Base-by-base conservation (phyloP, 2,113 vertebrate species). In the Oenanthe melanoleuca region DNA sequence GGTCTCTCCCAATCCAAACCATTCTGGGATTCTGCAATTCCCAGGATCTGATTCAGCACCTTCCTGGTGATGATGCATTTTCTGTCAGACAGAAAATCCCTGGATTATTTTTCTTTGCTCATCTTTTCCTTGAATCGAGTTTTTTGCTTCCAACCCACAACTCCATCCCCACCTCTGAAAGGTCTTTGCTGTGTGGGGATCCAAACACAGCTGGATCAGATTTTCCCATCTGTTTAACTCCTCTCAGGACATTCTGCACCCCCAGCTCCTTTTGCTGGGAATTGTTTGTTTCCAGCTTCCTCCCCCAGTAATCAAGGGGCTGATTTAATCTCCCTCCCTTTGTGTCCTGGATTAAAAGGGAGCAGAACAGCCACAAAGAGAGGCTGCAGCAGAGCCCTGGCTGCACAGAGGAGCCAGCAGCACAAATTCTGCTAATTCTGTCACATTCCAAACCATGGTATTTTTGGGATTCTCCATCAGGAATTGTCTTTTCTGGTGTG, bases 331-430 rank as follows among this genome's bases (percentile, higher is more conserved):
- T 55, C 14, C 59, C 31, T 61, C 26, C 44, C 52, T 80, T 86
- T 86, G 72, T 86, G 77, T 22, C 56, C 67, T 37, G 47, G 85
- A 86, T 84, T 72, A 59, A 67, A 80, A 83, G 80, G 53, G 63
- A 92, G 28, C 20, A 6, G 25, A 14, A 33, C 49, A n/a, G 73
- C 50, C 14, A 34, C 50, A 29, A 28, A 33, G 22, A 28, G 42
- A 73, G 11, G 10, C 47, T 18, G 61, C 37, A 19, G 74, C 26
- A 20, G 18, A 3, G 23, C 12, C 23, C 3, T 13, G 22, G 50
- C 8, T 55, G 66, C 52, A 65, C 63, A 15, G 38, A 10, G 56
- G 45, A 79, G 15, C 11, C 33, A 42, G 40, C 33, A 49, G 61
- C 42, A 66, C 61, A 44, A 86, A 53, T 7, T 18, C 12, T 52